phyloP scores from a whole-genome alignment of 2,797 vertebrate species.

The Malurus leucopterus region DNA sequence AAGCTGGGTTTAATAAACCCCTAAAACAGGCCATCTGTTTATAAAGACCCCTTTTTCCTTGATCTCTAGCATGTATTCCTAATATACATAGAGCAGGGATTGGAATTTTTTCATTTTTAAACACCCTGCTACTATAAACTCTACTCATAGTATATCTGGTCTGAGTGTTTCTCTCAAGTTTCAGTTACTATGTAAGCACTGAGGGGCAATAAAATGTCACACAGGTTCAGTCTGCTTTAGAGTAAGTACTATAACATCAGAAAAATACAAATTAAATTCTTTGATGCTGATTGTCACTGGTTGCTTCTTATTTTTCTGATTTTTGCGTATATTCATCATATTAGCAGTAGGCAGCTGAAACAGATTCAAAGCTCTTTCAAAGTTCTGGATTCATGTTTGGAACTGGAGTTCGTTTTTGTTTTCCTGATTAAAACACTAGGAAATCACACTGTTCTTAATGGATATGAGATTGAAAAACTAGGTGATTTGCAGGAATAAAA shows the following conservation, averaged over 20 bases:
- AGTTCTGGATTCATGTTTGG: background rate
- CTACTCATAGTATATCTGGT: slow-evolving; percentile 25
- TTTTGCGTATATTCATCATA: slow-evolving; percentile 14
- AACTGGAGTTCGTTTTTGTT: background rate
- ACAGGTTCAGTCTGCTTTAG: slow-evolving; percentile 9
- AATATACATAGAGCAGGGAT: slow-evolving; percentile 35
- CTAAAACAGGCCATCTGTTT: slow-evolving; percentile 67
- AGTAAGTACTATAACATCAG: slow-evolving; percentile 10
- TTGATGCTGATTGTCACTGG: background rate
- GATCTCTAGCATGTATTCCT: slow-evolving; percentile 46
- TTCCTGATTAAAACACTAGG: background rate
- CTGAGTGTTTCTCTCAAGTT: slow-evolving; percentile 49
- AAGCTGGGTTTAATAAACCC: slow-evolving; percentile 63
- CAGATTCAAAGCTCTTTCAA: background rate
- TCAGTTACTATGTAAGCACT: slow-evolving; percentile 65
- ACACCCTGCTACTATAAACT: slow-evolving; percentile 39
- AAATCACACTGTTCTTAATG: background rate
- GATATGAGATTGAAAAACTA: background rate
- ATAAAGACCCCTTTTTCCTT: slow-evolving; percentile 48
- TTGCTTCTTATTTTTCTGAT: background rate
- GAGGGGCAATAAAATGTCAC: slow-evolving; percentile 56
- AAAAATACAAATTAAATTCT: background rate
- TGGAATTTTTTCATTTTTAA: background rate
- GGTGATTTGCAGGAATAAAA: slow-evolving; percentile 18
- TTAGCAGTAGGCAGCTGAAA: background rate